Conservation (phyloP, 2,888 invertebrate genomes). For the Helicoverpa assulta region DNA sequence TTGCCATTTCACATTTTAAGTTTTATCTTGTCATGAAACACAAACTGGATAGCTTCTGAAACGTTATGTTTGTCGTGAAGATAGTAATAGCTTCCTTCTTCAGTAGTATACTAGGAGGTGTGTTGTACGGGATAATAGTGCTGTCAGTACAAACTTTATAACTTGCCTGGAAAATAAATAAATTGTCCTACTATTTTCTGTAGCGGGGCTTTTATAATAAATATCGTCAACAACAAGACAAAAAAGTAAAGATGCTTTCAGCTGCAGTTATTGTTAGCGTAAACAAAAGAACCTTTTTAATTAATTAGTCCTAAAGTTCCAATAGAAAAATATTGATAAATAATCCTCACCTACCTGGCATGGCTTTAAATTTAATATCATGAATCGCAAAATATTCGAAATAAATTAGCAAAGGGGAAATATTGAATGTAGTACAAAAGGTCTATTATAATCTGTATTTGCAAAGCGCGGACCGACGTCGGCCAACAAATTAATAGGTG, state of each 20-base stretch:
- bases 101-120: conserved; percentile 10
- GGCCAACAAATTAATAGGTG: conserved; percentile 37
- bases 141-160: background rate
- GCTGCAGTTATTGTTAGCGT: background rate
- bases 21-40: background rate
- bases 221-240: background rate
- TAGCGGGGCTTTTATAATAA: background rate
- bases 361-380: conserved; percentile 15
- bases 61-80: background rate
- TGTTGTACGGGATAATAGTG: conserved; percentile 17
- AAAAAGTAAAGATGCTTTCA: background rate
- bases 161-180: background rate
- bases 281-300: background rate
- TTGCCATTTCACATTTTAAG: background rate
- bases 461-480: conserved; percentile 11
- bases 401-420: conserved; percentile 28
- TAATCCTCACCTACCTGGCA: background rate
- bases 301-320: conserved; percentile 12
- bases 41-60: background rate
- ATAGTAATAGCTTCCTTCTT: conserved; percentile 26
- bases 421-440: conserved; percentile 47
- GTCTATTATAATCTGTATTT: conserved; percentile 40
- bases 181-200: conserved; percentile 7
- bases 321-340: conserved; percentile 10
- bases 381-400: conserved; percentile 17